Evolutionary conservation across 1,140 invertebrate species (phyloP), one percentile per base, ranked within the genome.

Genomic region (Parasteatoda tepidariorum): DNA sequence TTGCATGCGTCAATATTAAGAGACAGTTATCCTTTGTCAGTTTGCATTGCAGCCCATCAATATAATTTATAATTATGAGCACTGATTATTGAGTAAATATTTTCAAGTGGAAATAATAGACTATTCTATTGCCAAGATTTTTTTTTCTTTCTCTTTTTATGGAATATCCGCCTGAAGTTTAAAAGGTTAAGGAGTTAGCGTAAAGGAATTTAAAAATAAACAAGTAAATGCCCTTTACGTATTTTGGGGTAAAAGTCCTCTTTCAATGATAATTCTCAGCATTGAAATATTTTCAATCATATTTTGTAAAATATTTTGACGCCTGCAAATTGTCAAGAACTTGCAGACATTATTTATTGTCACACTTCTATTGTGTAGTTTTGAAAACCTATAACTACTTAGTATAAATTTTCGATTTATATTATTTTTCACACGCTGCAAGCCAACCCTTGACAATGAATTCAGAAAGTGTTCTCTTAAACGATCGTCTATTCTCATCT

Each of bases 351-450:
- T 59, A 59, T 76, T 76, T 59, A 64, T 76, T 28, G 6, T 38
- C 11, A 13, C 30, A 28, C n/a, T 24, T 26, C 74, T 33, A 76
- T 76, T 76, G 74, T 76, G n/a, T 31, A 4, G 38, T 64, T 68
- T 38, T 76, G 59, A 15, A 34, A 61, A 22, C 71, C 24, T 13
- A 41, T 64, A 76, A 76, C 59, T 76, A 76, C 74, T 76, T 64
- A 76, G 74, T 76, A 76, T 76, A 76, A 76, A 57, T 64, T 64
- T 76, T 66, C 74, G 38, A 76, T 76, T 76, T 59, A 76, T n/a
- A 38, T n/a, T 33, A 30, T 48, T 66, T 76, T 76, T 76, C 74
- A 76, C 74, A 76, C 74, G 74, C 61, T 31, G 18, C 26, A 54
- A 64, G 55, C 34, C 38, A 64, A 76, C 59, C 74, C 64, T 41